Percentiles rank a stretch among this genome's conserved stretches.
phyloP scores from a whole-genome alignment of 2,797 vertebrate species.

The Xenops minutus region DNA sequence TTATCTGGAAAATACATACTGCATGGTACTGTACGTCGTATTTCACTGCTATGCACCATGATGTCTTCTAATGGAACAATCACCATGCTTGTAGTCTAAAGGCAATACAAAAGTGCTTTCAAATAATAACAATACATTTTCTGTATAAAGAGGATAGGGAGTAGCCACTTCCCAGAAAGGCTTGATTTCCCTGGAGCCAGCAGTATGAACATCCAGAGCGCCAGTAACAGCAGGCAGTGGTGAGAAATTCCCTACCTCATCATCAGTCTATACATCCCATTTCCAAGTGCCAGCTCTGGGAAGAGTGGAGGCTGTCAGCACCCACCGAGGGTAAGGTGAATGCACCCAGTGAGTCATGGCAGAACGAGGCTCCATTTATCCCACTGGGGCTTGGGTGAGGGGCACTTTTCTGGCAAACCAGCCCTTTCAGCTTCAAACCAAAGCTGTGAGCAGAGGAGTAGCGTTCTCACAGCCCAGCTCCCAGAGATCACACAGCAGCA shows the following conservation, averaged over 20 bases:
- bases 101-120: slow-evolving; percentile 70
- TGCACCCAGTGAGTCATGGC: neutral
- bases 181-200: slow-evolving; percentile 61
- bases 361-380: neutral
- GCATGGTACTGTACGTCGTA: slow-evolving; percentile 65
- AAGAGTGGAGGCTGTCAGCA: neutral
- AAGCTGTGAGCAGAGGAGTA: neutral
- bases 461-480: neutral
- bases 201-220: slow-evolving; percentile 37
- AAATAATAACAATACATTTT: slow-evolving; percentile 71
- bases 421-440: accelerated
- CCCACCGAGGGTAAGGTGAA: neutral
- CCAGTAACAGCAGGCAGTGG: slow-evolving; percentile 43
- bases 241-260: slow-evolving; percentile 51
- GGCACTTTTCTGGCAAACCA: neutral
- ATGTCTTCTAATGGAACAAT: slow-evolving; percentile 67
- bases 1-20: slow-evolving; percentile 61
- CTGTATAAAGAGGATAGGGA: slow-evolving; percentile 70
- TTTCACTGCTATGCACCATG: slow-evolving; percentile 72
- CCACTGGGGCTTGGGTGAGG: neutral
- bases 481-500: neutral
- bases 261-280: neutral
- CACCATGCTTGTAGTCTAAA: slow-evolving; percentile 66
- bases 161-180: slow-evolving; percentile 71
- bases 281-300: neutral